Percentiles rank a stretch among this genome's conserved stretches.
phyloP scores from a whole-genome alignment of 2,888 invertebrate genomes.

The Piscicola geometra region DNA sequence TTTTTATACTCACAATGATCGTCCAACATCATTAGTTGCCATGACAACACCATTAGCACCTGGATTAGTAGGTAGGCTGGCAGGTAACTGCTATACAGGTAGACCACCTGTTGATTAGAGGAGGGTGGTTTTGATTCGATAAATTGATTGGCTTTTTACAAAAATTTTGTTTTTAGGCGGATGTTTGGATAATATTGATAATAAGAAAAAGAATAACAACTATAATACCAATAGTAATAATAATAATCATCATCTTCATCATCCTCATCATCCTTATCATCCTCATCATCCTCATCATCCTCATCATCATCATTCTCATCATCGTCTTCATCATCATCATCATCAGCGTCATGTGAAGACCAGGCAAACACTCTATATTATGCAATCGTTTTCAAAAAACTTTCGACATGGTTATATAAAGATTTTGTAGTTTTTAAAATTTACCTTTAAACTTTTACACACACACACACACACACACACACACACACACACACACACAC shows the following conservation, averaged over 20 bases:
- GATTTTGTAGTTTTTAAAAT: no score
- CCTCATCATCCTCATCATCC: no score
- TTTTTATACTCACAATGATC: constrained; percentile 37
- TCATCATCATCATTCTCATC: no score
- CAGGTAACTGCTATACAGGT: constrained; percentile 66
- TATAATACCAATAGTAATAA: no score
- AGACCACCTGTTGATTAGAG: constrained; percentile 60
- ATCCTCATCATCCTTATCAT: no score
- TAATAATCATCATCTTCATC: no score
- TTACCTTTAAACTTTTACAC: neutral
- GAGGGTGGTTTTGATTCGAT: neutral
- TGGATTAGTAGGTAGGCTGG: constrained; percentile 62
- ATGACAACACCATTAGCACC: constrained; percentile 47
- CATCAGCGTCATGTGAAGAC: no score
- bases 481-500: constrained; percentile 28
- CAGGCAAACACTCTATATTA: no score
- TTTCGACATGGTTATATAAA: no score
- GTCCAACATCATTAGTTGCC: constrained; percentile 44
- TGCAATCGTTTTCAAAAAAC: no score
- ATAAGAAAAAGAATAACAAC: no score
- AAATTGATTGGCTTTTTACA: neutral
- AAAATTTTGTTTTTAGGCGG: neutral
- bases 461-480: constrained; percentile 6
- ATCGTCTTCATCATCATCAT: no score
- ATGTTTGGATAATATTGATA: neutral